Base-by-base conservation (phyloP, 2,888 invertebrate species). In the Troides oblongomaculatus region DNA sequence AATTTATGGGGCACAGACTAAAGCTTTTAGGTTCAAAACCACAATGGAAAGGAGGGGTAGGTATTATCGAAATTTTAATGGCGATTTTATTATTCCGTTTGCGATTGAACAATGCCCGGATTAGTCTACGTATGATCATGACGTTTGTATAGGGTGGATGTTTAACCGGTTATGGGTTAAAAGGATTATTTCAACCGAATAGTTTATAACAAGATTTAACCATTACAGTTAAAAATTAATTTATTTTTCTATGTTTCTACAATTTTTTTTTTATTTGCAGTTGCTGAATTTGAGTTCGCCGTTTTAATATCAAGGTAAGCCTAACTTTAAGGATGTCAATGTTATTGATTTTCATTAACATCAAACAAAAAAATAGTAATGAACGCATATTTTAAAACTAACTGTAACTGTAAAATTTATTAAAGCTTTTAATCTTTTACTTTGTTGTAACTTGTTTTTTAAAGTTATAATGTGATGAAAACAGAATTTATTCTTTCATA, bases 51-150 rank as follows among this genome's bases (percentile, higher is more conserved):
- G 46, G 50, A 25, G 46, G 46, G 30, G 30, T 30, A 30, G 30
- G 25, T 50, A 23, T 50, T 23, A 30, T 60, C 57, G 43, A 67
- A 62, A 62, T 57, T 46, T 67, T 67, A 67, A 67, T 67, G 62
- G 25, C 23, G 57, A 30, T 30, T 62, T 67, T 62, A 62, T 66
- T 67, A 67, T 67, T 67, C 67, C 46, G 56, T 14, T 12, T 36
- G 59, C 60, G 66, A 7, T 60, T 46, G 3, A 43, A 6, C 43
- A 43, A 21, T 66, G 21, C 21, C 46, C 30, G 66, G 50, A 60
- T 53, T 60, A 66, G 50, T 39, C 43, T 66, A 50, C 21, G n/a
- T 10, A n/a, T 21, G 30, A 30, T 30, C 30, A 30, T 30, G 30
- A 30, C 46, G 14, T 46, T 14, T 43, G 43, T 43, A 43, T 43